Conservation (phyloP, 1,140 invertebrate species). For the Lethrus apterus region DNA sequence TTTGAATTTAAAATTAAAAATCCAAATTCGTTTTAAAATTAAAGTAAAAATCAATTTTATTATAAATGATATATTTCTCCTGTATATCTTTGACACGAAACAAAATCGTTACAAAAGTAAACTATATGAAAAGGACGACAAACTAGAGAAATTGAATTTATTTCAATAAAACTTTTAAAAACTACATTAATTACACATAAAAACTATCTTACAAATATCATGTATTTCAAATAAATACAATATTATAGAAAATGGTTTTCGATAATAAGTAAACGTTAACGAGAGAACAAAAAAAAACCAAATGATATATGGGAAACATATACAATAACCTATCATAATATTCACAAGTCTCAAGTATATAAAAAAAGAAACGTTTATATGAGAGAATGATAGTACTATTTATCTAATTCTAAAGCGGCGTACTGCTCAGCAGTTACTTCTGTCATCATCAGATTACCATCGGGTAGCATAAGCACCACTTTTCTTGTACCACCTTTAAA, state of each 20-base stretch:
- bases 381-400: constrained; percentile 36
- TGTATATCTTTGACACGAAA: no score
- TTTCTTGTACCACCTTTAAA: constrained; percentile 63
- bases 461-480: constrained; percentile 69
- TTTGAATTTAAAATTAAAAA: no score
- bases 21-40: no score
- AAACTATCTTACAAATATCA: constrained; percentile 11
- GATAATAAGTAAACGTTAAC: neutral
- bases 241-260: neutral
- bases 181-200: constrained; percentile 11
- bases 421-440: constrained; percentile 79
- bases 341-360: no score
- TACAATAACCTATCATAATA: no score
- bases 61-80: no score
- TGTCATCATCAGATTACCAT: constrained; percentile 76
- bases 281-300: neutral
- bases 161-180: constrained; percentile 12
- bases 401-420: constrained; percentile 58
- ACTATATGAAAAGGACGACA: neutral
- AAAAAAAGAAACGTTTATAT: neutral
- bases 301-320: neutral
- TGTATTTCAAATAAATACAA: constrained; percentile 11
- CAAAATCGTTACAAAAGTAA: no score
- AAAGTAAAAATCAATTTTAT: no score
- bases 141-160: constrained; percentile 11